Conservation (phyloP, 2,797 vertebrate genomes). For the Octomys mimax region DNA sequence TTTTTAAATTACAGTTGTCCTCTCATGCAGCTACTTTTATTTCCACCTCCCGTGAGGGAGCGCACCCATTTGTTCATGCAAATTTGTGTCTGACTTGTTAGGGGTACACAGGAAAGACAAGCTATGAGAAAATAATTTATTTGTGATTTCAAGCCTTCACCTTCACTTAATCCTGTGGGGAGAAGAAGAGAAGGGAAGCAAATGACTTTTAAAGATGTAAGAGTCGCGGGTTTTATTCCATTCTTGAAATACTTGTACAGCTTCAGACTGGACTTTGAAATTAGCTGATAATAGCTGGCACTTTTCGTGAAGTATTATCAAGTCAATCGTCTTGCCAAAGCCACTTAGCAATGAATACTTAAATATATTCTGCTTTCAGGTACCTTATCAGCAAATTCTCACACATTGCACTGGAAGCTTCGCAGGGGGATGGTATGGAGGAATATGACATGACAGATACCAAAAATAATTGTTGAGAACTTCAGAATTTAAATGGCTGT, state of each 20-base stretch:
- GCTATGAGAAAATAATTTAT: slow-evolving; percentile 77
- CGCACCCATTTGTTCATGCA: slow-evolving; percentile 25
- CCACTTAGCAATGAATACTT: slow-evolving; percentile 80
- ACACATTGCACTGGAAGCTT: slow-evolving; percentile 56
- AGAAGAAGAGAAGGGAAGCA: slow-evolving; percentile 79
- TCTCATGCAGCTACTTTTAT: slow-evolving; percentile 72
- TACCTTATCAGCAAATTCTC: slow-evolving; percentile 78
- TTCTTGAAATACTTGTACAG: slow-evolving; percentile 77
- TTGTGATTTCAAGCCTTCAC: slow-evolving; percentile 80
- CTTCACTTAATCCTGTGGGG: slow-evolving; percentile 81
- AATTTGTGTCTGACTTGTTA: slow-evolving; percentile 40
- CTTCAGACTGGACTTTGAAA: slow-evolving; percentile 84
- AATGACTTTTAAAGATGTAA: slow-evolving; percentile 77
- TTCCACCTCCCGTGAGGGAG: background rate
- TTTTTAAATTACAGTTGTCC: slow-evolving; percentile 79
- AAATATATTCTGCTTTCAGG: slow-evolving; percentile 70
- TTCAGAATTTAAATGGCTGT: slow-evolving; percentile 46
- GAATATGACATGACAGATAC: slow-evolving; percentile 53
- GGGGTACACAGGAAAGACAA: slow-evolving; percentile 72
- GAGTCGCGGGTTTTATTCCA: slow-evolving; percentile 73
- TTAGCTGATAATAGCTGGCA: slow-evolving; percentile 82
- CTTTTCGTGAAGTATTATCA: slow-evolving; percentile 82
- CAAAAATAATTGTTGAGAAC: slow-evolving; percentile 42
- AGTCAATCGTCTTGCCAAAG: slow-evolving; percentile 84
- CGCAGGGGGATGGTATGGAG: background rate